Base-by-base conservation (phyloP, 2,797 vertebrate species). In the Harpagifer antarcticus region DNA sequence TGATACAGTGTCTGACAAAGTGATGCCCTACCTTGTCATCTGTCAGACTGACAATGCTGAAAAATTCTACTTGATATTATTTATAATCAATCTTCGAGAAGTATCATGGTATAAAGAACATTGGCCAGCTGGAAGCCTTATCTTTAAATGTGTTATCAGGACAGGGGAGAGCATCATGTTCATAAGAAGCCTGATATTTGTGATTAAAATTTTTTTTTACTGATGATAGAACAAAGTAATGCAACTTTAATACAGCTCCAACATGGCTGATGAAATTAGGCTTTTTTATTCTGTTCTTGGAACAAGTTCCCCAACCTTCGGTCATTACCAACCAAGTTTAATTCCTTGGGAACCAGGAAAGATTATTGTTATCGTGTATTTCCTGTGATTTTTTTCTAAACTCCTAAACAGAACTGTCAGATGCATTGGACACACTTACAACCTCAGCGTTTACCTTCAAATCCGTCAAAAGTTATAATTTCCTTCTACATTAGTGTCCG, bases 1-100 rank as follows among this genome's bases (percentile, higher is more conserved):
- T 0, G 68, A 85, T 74, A 60, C 76, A 43, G 52, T n/a, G 20
- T 68, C 67, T 68, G 79, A 78, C 54, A 81, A 78, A 72, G 81
- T 72, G 84, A 58, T 9, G 57, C 53, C 76, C 71, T 2, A 14
- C 40, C 44, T 33, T 47, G 68, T 85, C 79, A 69, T 48, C 64
- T 63, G 77, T 78, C 72, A 72, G 49, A 12, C 15, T 14, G 27
- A 53, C 47, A 69, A 43, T 10, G 54, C 52, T 42, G 13, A 69
- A 45, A 19, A 52, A 57, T 54, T 80, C 68, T 20, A 16, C n/a
- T 66, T 76, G 15, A 78, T 72, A 60, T 49, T 17, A 57, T 64
- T 62, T 52, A 76, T 56, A 73, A 75, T 58, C 20, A 64, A 20
- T 73, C 44, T 57, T 64, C 5, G 68, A 63, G 63, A 16, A 57